These are phyloP conservation scores for Corvus hawaiiensis DNA, from an alignment of 2,113 vertebrate species.

Conservation along the genomic window DNA sequence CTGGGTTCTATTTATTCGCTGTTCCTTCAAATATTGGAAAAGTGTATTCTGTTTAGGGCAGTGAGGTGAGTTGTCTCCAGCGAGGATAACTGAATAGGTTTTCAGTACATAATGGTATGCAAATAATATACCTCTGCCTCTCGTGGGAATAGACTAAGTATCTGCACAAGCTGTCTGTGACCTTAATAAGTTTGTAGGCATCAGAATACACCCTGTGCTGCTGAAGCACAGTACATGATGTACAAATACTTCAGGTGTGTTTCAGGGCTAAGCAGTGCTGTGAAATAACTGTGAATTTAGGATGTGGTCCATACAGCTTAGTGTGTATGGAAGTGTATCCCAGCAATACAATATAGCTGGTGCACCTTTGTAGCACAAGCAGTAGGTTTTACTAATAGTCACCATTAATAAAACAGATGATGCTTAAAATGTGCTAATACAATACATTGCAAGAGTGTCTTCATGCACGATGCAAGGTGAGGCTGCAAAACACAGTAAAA, in stretches of 20 bases:
- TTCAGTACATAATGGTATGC: constrained; percentile 52
- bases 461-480: neutral
- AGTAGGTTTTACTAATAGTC: neutral
- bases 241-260: neutral
- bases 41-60: constrained; percentile 49
- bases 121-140: constrained; percentile 46
- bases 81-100: constrained; percentile 25
- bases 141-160: constrained; percentile 24
- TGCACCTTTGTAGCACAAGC: neutral
- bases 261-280: neutral
- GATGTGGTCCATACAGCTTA: neutral
- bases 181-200: constrained; percentile 40
- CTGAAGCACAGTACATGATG: neutral
- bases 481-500: neutral
- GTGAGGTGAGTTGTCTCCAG: constrained; percentile 30
- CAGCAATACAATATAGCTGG: neutral
- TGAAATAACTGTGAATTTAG: neutral
- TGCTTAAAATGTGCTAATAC: neutral
- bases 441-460: neutral
- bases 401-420: neutral
- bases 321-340: neutral
- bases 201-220: neutral
- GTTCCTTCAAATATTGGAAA: constrained; percentile 14
- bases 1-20: constrained; percentile 16
- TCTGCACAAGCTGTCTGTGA: constrained; percentile 32